Percentiles rank a stretch among this genome's conserved stretches.
Conservation (phyloP, 2,113 vertebrate species). For the Dicrurus megarhynchus region DNA sequence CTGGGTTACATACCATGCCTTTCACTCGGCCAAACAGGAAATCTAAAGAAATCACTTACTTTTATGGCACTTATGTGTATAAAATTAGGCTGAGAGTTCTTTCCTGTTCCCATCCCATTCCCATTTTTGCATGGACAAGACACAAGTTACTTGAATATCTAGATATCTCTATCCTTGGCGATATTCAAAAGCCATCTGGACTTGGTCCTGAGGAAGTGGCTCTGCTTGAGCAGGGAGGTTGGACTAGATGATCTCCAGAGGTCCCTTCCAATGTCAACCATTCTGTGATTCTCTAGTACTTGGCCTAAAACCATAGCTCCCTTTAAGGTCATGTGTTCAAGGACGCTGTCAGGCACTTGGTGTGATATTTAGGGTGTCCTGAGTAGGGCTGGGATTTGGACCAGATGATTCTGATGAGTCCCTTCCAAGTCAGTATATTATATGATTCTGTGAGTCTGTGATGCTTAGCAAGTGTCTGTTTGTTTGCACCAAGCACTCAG, state of each 20-base stretch:
- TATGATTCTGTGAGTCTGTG: neutral
- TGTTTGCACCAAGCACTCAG: neutral
- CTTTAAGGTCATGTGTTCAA: neutral
- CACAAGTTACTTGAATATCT: neutral
- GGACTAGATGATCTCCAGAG: neutral
- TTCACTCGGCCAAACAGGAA: neutral
- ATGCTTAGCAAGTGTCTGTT: neutral
- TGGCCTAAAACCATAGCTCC: neutral
- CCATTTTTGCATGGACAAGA: neutral
- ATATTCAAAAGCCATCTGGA: neutral
- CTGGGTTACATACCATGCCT: neutral
- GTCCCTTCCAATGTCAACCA: neutral
- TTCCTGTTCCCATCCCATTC: neutral
- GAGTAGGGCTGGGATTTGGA: neutral
- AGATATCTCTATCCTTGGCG: neutral
- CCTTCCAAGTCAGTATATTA: neutral
- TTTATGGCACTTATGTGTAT: neutral
- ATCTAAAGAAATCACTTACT: neutral
- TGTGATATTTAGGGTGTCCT: neutral
- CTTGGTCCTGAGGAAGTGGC: neutral
- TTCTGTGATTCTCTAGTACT: neutral
- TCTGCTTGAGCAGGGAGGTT: neutral
- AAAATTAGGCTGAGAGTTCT: neutral
- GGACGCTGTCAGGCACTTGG: neutral
- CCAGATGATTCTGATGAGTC: neutral